These are phyloP conservation scores for Synanthedon tipuliformis DNA, from an alignment of 2,888 invertebrate species.

Conservation along the genomic window DNA sequence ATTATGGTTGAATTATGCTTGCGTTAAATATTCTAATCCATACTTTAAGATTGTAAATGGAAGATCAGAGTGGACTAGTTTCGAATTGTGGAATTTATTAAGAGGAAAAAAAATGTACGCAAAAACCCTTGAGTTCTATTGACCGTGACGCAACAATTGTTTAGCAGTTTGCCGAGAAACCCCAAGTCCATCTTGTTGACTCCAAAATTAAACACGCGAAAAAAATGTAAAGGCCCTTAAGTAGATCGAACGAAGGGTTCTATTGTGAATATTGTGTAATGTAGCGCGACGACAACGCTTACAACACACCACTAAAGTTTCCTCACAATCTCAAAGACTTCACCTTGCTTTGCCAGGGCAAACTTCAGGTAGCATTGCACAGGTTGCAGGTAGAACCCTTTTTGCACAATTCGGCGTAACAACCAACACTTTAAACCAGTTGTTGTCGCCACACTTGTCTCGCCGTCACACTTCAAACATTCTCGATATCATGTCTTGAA, in stretches of 20 bases:
- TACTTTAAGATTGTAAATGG: constrained; percentile 21
- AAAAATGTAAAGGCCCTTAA: constrained; percentile 52
- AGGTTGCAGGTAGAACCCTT: constrained; percentile 59
- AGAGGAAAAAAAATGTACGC: constrained; percentile 28
- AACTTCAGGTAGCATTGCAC: constrained; percentile 25
- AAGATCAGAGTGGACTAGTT: constrained; percentile 26
- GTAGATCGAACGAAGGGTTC: constrained; percentile 52
- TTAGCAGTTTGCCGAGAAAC: constrained; percentile 58
- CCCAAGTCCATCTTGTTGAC: constrained; percentile 65
- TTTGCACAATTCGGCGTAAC: constrained; percentile 64
- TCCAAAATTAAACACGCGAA: constrained; percentile 51
- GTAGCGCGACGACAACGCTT: constrained; percentile 50
- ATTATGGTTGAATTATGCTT: no score
- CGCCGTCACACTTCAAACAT: constrained; percentile 44
- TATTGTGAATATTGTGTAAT: constrained; percentile 67
- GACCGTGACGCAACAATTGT: constrained; percentile 68
- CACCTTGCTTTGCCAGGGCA: constrained; percentile 4
- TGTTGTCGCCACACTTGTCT: constrained; percentile 60
- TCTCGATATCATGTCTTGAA: constrained; percentile 61
- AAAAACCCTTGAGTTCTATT: constrained; percentile 54
- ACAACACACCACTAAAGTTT: constrained; percentile 36
- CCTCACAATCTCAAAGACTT: constrained; percentile 6
- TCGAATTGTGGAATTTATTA: constrained; percentile 24
- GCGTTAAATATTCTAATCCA: constrained; percentile 5
- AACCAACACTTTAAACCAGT: constrained; percentile 31